A percentile compares a stretch with the other conserved stretches of the same genome.
These are phyloP conservation scores for Callipepla squamata DNA, from an alignment of 2,113 vertebrate species.

Conservation along the genomic window DNA sequence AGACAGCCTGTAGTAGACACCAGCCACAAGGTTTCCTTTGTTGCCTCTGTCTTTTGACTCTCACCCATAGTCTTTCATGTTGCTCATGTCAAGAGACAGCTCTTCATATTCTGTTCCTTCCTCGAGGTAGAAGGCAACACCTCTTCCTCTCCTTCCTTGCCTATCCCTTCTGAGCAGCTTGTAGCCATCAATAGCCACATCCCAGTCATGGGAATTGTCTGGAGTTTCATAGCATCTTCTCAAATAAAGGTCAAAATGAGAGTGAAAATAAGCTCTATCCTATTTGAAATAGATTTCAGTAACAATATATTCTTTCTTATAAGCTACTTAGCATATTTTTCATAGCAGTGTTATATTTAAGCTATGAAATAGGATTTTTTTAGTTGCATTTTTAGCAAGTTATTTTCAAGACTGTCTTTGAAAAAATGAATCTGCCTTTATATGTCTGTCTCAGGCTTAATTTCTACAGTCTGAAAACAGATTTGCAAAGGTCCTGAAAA, in stretches of 20 bases:
- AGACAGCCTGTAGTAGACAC: no score
- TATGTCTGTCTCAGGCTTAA: neutral
- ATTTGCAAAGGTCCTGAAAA: neutral
- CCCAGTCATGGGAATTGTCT: neutral
- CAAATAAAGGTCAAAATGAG: constrained; percentile 2
- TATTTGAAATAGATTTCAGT: neutral
- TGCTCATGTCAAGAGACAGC: no score
- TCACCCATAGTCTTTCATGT: no score
- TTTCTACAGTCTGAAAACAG: constrained; percentile 9
- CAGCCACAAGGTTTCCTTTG: no score
- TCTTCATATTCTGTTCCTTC: no score
- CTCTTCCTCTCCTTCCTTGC: no score
- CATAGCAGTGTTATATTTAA: neutral
- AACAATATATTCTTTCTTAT: neutral
- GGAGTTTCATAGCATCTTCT: neutral
- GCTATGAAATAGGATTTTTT: neutral
- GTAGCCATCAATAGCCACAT: no score
- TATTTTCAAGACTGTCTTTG: neutral
- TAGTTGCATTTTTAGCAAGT: neutral
- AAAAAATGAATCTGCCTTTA: neutral
- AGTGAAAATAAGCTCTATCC: neutral
- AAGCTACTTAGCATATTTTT: constrained; percentile 26
- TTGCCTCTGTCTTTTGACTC: no score
- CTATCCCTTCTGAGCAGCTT: no score
- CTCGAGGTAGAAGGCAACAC: no score